These are phyloP conservation scores for Vombatus ursinus DNA, from an alignment of 2,113 vertebrate genomes.

Conservation along the genomic window DNA sequence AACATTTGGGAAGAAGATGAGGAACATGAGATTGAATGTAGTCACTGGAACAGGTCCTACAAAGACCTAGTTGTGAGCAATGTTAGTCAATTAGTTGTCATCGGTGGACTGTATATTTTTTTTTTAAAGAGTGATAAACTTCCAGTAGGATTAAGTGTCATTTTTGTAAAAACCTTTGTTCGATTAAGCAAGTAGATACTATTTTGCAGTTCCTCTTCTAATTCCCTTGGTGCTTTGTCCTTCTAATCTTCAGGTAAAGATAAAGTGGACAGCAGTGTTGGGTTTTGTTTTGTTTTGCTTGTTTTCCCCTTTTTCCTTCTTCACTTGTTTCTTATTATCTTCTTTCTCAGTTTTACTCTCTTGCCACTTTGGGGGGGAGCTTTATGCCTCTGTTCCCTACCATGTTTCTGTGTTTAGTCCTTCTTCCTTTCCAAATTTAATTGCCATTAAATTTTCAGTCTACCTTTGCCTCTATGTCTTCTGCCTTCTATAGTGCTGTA, in stretches of 20 bases:
- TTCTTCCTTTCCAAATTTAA: background rate
- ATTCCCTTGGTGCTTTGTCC: background rate
- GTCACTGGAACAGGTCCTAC: background rate
- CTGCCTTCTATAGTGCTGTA: conserved; percentile 36
- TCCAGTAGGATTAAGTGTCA: conserved; percentile 35
- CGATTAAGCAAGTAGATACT: background rate
- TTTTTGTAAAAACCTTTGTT: conserved; percentile 41
- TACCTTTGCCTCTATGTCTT: background rate
- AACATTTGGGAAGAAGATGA: background rate
- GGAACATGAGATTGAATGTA: background rate
- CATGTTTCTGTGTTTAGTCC: background rate
- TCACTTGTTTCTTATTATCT: background rate
- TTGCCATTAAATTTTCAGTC: background rate
- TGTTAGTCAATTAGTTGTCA: background rate
- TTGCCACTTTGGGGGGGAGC: background rate
- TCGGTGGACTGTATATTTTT: conserved; percentile 13
- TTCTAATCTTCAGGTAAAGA: background rate
- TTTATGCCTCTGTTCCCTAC: background rate
- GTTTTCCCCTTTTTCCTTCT: background rate
- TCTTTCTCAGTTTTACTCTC: background rate
- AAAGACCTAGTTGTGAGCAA: background rate
- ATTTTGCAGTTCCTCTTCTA: background rate
- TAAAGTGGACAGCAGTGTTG: background rate
- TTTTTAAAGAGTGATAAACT: conserved; percentile 12
- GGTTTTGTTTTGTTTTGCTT: background rate